Base-by-base conservation (phyloP, 2,797 vertebrate genomes). In the Prunella strophiata region DNA sequence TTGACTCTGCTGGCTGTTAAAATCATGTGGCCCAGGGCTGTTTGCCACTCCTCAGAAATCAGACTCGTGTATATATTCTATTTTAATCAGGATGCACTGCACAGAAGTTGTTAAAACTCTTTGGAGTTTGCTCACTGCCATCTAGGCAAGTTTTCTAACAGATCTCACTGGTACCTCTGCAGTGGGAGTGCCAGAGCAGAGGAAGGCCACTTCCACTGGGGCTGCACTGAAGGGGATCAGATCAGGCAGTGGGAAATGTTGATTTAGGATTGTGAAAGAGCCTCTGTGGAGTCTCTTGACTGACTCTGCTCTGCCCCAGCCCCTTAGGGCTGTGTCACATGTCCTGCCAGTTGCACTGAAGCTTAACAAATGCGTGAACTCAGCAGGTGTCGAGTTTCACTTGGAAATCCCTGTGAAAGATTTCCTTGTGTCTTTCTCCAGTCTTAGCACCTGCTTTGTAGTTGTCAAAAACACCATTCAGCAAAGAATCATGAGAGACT, bases 391-490 rank as follows among this genome's bases (percentile, higher is more conserved):
- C 38, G 5, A 6, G 57, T 91, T 93, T 74, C 71, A 48, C 26
- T 66, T 61, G 29, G 48, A 57, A 13, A 80, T 80, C 72, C 75
- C 58, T 8, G 0, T 57, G 7, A 75, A 78, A 70, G 47, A 45
- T 55, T 84, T 86, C 52, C 19, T 77, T 87, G 55, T 76, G 55
- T 76, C 82, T 67, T 57, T 66, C n/a, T 85, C 36, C 81, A 48
- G 3, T 27, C 42, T 52, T 59, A 70, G 65, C 89, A 92, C 55
- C 86, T 92, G 87, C 67, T 52, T 1, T 21, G 27, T 47, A 9
- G 62, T 63, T 79, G 45, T 88, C 73, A 91, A 62, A 87, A 87
- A 8, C 8, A 23, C 43, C 19, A 13, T 47, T 67, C 47, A 82
- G 40, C 1, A 14, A 63, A 27, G 34, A 52, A 10, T 42, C 2